Evolutionary conservation across 2,888 invertebrate species (phyloP).

Genomic region (Cremastinae sp.): DNA sequence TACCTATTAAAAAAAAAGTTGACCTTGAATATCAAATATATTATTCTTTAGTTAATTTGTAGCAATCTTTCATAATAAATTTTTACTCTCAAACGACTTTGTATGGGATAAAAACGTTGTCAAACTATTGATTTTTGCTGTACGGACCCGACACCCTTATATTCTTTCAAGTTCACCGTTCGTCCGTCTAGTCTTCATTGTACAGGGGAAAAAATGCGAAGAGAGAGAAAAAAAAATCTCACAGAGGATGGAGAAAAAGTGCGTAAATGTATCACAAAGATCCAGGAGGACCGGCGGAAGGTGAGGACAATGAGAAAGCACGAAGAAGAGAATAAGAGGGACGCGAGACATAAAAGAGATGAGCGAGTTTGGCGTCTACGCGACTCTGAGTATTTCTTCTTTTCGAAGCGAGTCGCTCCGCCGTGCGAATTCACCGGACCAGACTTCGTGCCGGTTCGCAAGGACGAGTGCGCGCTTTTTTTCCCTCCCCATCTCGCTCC

Average conservation of each 20-base stretch:
- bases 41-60: no score
- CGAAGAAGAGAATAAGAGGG: constrained; percentile 21
- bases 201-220: neutral
- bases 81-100: no score
- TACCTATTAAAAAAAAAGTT: no score
- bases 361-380: constrained; percentile 51
- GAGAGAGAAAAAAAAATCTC: neutral
- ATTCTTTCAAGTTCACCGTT: constrained; percentile 46
- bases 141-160: no score
- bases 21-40: no score
- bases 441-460: constrained; percentile 51
- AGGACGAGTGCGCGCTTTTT: constrained; percentile 23
- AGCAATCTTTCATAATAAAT: no score
- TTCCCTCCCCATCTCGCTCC: constrained; percentile 20
- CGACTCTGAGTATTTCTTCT: constrained; percentile 47
- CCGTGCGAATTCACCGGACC: constrained; percentile 19
- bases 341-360: constrained; percentile 40
- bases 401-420: constrained; percentile 49
- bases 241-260: constrained; percentile 20
- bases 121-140: no score
- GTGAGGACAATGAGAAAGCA: constrained; percentile 53
- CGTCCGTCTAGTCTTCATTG: constrained; percentile 40
- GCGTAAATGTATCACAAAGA: neutral
- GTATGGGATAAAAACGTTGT: no score
- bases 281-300: constrained; percentile 9